Conservation (phyloP, 2,113 vertebrate species). For the Cardinalis cardinalis region DNA sequence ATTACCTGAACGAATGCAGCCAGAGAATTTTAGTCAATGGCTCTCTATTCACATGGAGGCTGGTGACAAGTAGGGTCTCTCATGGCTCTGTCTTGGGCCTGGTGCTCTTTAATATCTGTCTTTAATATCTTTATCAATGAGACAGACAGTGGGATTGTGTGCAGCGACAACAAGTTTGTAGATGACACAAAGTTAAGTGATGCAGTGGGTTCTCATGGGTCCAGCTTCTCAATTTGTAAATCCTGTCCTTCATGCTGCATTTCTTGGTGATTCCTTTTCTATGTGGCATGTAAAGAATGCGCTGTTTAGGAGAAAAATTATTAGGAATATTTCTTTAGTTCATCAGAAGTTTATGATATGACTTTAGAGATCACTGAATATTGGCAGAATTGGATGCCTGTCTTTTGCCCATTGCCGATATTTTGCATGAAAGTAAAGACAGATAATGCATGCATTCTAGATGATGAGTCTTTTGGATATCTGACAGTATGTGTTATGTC, state of each 20-base stretch:
- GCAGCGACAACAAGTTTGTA: background rate
- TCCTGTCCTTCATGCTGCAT: background rate
- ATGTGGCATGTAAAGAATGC: background rate
- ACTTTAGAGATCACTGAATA: background rate
- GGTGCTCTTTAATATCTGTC: background rate
- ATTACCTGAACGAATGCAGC: background rate
- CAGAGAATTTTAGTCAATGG: background rate
- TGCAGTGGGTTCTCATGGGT: background rate
- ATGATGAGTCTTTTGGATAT: background rate
- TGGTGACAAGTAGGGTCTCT: background rate
- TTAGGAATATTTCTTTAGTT: background rate
- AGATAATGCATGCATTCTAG: background rate
- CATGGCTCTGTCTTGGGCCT: background rate
- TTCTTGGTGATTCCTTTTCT: background rate
- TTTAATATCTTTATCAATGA: background rate
- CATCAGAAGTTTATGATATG: background rate
- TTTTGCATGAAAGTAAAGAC: background rate
- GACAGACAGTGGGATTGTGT: background rate
- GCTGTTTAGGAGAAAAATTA: background rate
- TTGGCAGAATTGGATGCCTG: background rate
- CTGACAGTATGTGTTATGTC: background rate
- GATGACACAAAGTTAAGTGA: background rate
- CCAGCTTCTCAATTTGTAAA: background rate
- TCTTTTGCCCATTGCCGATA: background rate
- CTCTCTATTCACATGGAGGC: background rate